These are phyloP conservation scores for Lemur catta DNA, from an alignment of 2,797 vertebrate species.

Conservation along the genomic window DNA sequence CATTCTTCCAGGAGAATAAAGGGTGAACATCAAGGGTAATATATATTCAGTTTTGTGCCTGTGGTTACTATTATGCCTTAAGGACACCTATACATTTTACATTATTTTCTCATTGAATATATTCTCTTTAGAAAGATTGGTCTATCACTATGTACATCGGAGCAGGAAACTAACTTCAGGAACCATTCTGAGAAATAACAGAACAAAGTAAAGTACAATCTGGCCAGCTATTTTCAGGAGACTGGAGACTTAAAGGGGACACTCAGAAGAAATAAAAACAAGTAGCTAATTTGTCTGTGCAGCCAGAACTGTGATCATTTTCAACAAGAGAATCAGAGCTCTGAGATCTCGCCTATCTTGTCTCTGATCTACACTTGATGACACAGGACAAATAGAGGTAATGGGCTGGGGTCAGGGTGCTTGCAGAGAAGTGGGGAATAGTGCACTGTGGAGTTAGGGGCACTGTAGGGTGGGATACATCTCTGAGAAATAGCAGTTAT, in stretches of 20 bases:
- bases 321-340: not conserved
- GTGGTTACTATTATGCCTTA: not conserved
- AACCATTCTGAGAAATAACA: not conserved
- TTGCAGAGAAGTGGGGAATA: not conserved
- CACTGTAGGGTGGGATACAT: not conserved
- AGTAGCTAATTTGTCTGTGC: not conserved
- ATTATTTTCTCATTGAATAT: not conserved
- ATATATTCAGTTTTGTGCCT: not conserved
- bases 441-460: not conserved
- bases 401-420: not conserved
- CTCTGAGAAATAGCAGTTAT: not conserved
- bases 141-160: not conserved
- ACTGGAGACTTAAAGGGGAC: not conserved
- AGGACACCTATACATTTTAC: not conserved
- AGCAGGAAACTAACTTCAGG: not conserved
- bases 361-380: not conserved
- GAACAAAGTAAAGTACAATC: not conserved
- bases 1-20: not conserved
- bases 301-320: not conserved
- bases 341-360: not conserved
- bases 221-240: not conserved
- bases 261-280: not conserved
- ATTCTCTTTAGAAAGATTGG: not conserved
- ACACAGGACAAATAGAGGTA: not conserved
- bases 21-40: not conserved